Percentiles rank a stretch among this genome's conserved stretches.
These are phyloP conservation scores for Myxocyprinus asiaticus DNA, from an alignment of 2,113 vertebrate genomes.

Conservation along the genomic window DNA sequence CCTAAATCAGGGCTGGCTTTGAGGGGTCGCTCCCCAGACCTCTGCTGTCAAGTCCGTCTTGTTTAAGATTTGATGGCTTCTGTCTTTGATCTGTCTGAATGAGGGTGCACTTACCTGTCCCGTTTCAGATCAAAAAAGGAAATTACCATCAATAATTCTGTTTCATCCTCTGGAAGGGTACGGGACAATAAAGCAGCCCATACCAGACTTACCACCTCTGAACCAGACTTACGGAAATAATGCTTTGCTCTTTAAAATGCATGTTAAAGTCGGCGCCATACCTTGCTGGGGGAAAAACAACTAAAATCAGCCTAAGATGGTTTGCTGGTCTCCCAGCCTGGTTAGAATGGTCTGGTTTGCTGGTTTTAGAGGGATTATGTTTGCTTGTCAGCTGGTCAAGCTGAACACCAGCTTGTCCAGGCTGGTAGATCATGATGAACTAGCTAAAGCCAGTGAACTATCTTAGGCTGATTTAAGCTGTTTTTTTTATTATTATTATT, in stretches of 20 bases:
- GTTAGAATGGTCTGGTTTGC: too few species aligned
- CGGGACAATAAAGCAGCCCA: conserved; percentile 32
- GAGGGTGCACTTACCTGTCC: conserved; percentile 52
- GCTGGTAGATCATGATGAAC: too few species aligned
- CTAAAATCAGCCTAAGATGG: too few species aligned
- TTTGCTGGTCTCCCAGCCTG: too few species aligned
- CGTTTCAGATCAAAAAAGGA: conserved; percentile 29
- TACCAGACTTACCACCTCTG: too few species aligned
- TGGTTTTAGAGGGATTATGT: too few species aligned
- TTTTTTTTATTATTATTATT: too few species aligned
- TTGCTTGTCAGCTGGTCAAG: too few species aligned
- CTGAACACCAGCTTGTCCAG: too few species aligned
- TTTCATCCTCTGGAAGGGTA: conserved; percentile 41
- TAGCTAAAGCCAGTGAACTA: too few species aligned
- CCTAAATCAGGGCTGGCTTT: conserved; percentile 21
- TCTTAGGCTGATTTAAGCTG: too few species aligned
- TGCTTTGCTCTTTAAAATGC: neutral
- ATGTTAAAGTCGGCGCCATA: neutral
- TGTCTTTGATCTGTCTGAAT: conserved; percentile 48
- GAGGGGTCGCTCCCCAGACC: conserved; percentile 4
- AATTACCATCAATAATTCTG: conserved; percentile 51
- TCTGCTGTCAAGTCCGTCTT: neutral
- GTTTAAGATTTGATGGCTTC: conserved; percentile 9
- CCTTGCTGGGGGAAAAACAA: too few species aligned
- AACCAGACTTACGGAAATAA: neutral